phyloP scores from a whole-genome alignment of 2,797 vertebrate genomes.

The Diglossa cyanea region DNA sequence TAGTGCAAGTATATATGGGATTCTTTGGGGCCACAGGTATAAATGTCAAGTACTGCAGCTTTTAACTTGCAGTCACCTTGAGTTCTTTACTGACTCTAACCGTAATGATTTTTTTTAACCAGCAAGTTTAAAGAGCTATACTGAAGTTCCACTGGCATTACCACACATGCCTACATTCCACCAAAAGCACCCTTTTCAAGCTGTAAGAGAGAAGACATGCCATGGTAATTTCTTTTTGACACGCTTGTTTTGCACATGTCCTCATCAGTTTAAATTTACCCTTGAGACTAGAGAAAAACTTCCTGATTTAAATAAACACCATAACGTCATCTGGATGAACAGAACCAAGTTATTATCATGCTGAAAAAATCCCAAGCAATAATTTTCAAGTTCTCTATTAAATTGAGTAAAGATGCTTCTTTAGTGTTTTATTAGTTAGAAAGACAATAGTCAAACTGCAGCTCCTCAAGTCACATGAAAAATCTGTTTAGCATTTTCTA shows the following conservation, averaged over 20 bases:
- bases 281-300: background rate
- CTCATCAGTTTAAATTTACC: background rate
- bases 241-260: background rate
- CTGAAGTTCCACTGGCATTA: background rate
- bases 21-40: background rate
- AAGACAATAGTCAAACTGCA: background rate
- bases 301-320: background rate
- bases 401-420: background rate
- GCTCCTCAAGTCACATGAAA: background rate
- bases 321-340: fast-evolving
- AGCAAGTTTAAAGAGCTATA: background rate
- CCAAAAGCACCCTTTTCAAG: background rate
- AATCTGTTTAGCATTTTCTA: background rate
- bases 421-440: background rate
- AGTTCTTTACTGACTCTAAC: background rate
- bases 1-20: background rate
- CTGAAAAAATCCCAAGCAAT: background rate
- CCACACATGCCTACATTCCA: background rate
- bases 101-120: background rate
- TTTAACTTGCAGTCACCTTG: background rate
- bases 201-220: background rate
- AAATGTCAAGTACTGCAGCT: background rate
- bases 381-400: background rate
- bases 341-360: background rate
- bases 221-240: background rate